A percentile compares a stretch with the other conserved stretches of the same genome.
phyloP scores from a whole-genome alignment of 2,888 invertebrate species.

The Empis stercorea region DNA sequence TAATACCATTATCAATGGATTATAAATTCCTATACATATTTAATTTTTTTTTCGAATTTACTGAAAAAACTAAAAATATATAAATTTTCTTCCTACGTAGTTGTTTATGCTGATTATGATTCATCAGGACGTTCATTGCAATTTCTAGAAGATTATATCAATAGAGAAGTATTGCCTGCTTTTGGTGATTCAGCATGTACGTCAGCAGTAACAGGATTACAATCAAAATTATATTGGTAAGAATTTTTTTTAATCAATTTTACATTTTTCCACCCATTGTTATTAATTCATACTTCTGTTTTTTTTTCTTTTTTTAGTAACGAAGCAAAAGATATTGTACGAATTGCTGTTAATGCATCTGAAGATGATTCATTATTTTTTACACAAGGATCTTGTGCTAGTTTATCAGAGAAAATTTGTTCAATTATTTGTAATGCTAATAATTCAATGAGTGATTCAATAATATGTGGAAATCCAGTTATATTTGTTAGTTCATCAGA shows the following conservation, averaged over 20 bases:
- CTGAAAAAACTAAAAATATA: too few relatives aligned
- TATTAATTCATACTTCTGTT: too few relatives aligned
- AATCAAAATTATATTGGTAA: conserved; percentile 77
- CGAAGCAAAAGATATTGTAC: conserved; percentile 67
- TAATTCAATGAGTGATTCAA: not conserved
- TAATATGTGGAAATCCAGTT: conserved; percentile 7
- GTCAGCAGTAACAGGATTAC: conserved; percentile 72
- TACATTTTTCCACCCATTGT: not conserved
- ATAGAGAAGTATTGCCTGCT: conserved; percentile 63
- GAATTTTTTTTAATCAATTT: conserved; percentile 4
- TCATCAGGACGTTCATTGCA: conserved; percentile 71
- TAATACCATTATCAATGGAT: too few relatives aligned
- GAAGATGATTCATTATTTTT: conserved; percentile 73
- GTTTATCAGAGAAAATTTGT: conserved; percentile 12
- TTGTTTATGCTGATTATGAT: conserved; percentile 77
- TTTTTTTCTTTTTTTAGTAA: conserved; percentile 53
- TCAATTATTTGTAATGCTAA: conserved; percentile 9
- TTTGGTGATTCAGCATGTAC: conserved; percentile 61
- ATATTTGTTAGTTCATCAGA: conserved; percentile 51
- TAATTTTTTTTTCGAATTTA: too few relatives aligned
- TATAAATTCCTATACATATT: too few relatives aligned
- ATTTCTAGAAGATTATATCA: conserved; percentile 75
- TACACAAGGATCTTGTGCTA: conserved; percentile 13
- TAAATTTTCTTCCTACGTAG: conserved; percentile 37
- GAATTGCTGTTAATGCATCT: conserved; percentile 64